These are phyloP conservation scores for Eupeodes latifasciatus DNA, from an alignment of 2,888 invertebrate genomes.

Conservation along the genomic window DNA sequence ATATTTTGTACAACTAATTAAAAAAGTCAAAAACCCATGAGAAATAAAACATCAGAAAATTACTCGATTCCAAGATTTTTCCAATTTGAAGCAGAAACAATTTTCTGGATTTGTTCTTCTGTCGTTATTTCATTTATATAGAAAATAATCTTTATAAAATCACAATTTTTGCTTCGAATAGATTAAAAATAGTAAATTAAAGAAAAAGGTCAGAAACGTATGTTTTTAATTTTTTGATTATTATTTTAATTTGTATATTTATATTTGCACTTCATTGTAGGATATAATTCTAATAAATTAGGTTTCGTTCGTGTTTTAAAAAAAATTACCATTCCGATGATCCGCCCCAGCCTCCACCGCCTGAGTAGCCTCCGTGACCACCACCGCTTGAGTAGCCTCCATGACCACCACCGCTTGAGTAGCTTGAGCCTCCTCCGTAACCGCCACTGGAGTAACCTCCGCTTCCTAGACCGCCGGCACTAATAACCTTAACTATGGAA, in stretches of 20 bases:
- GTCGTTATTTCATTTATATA: no score
- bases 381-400: constrained; percentile 5
- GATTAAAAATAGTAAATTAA: background rate
- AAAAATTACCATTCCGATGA: constrained; percentile 39
- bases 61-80: no score
- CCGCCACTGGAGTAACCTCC: constrained; percentile 71
- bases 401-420: constrained; percentile 47
- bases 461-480: constrained; percentile 31
- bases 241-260: background rate
- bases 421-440: constrained; percentile 54
- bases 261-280: constrained; percentile 32
- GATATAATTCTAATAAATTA: constrained; percentile 14
- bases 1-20: no score
- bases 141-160: no score
- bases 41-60: no score
- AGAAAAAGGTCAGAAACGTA: no score
- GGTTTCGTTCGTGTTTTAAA: background rate
- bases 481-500: constrained; percentile 55
- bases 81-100: no score
- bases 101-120: no score
- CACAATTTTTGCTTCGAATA: no score
- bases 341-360: constrained; percentile 26
- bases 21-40: no score
- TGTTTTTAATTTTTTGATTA: background rate
- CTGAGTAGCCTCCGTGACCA: constrained; percentile 4